Base-by-base conservation (phyloP, 2,888 invertebrate genomes). In the Amaurobius ferox region DNA sequence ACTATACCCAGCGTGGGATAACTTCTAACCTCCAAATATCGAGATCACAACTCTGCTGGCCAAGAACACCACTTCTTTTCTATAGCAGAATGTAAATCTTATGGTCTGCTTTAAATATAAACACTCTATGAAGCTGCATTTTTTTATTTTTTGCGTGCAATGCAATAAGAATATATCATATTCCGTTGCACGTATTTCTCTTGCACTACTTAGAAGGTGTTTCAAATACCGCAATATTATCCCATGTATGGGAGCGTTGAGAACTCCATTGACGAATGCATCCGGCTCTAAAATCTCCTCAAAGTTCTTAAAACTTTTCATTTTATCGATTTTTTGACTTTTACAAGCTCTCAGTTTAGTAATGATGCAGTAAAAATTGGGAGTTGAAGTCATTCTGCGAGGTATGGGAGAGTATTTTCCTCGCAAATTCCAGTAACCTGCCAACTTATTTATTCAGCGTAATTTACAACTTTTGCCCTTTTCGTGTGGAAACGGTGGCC, bases 361-460 rank as follows among this genome's bases (percentile, higher is more conserved):
- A 85, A 85, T 85, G 78, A 78, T 73, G 78, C 73, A 71, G 78
- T 85, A 72, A 85, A 85, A 78, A 71, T 66, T 72, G 72, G 78
- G 39, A 78, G 64, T 62, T 26, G 30, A 55, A 85, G 72, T 85
- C 77, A 68, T 85, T 83, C 64, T 67, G 72, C n/a, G 35, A 66
- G 44, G 61, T n/a, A 85, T 85, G 66, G 67, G 71, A 48, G 76
- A 28, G 64, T 66, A 73, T 73, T 79, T 86, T 73, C 35, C 62
- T 79, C 78, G n/a, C 62, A 48, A 79, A 86, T 79, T 79, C 68
- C 85, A 66, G 72, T 78, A 78, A 78, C 78, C 78, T 73, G 85
- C 68, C 85, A 85, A 61, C 72, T 86, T 86, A 77, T 86, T 86
- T 86, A 79, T 74, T 79, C 85, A 79, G 79, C 61, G 68, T 73